Percentiles rank a stretch among this genome's conserved stretches.
These are phyloP conservation scores for Sycophila texana DNA, from an alignment of 2,888 invertebrate species.

Conservation along the genomic window DNA sequence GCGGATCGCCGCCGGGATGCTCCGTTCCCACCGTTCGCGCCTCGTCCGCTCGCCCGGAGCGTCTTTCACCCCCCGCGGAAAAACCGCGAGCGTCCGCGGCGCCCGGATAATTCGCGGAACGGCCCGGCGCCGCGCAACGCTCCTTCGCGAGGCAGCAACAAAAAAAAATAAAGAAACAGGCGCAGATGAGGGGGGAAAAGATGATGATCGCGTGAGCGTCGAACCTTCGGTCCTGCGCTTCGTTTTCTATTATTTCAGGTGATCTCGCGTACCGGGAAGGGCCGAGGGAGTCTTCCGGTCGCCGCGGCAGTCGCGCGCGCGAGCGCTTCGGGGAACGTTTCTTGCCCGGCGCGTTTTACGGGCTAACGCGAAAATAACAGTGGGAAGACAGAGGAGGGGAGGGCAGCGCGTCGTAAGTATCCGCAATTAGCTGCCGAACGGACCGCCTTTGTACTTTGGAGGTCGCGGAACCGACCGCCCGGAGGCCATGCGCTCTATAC, in stretches of 20 bases:
- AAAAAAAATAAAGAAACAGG: neutral
- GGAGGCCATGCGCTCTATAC: neutral
- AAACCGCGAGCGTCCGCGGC: constrained; percentile 24
- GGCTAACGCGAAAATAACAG: constrained; percentile 49
- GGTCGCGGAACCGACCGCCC: constrained; percentile 3
- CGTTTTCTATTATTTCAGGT: constrained; percentile 5
- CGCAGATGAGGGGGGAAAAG: neutral
- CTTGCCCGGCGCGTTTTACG: constrained; percentile 10
- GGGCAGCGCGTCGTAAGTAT: constrained; percentile 23
- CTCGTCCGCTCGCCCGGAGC: constrained; percentile 17
- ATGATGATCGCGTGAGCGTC: constrained; percentile 14
- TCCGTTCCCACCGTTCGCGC: constrained; percentile 45
- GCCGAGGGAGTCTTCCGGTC: constrained; percentile 37
- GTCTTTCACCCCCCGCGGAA: neutral
- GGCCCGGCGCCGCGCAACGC: neutral
- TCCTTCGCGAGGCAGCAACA: constrained; percentile 28
- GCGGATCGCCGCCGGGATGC: constrained; percentile 11
- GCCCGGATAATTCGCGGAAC: neutral
- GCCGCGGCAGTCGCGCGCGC: neutral
- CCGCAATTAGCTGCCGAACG: constrained; percentile 43
- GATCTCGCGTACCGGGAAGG: neutral
- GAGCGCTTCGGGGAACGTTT: constrained; percentile 39
- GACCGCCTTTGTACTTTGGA: constrained; percentile 17
- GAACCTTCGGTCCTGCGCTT: constrained; percentile 19
- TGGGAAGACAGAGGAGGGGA: neutral